Evolutionary conservation across 2,113 vertebrate species (phyloP), one percentile per base, ranked within the genome.

Genomic region (Uria lomvia): DNA sequence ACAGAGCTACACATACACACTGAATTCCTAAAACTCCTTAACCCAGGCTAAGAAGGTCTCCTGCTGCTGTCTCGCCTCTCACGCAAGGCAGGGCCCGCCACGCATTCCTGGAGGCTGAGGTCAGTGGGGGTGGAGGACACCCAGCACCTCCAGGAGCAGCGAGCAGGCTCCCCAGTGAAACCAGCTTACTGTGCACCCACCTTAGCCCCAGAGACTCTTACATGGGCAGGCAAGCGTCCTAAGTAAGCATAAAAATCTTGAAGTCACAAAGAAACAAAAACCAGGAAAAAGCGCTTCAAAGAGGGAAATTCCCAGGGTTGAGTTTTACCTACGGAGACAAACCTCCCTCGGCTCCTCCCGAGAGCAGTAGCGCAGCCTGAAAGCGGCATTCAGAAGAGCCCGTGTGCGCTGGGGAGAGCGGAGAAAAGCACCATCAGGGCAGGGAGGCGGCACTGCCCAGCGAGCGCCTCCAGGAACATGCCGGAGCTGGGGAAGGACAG

Each of bases 381-480:
- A 49, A 24, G 6, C 3, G 5, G 50, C 16, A 36, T 5, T 32
- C 29, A 3, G 16, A 9, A 36, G 20, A 86, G 15, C 14, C 6
- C 0, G 0, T 0, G 12, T 32, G 45, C 11, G 2, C 22, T 1
- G 43, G 56, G 49, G 13, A 36, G 43, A 55, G 36, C 29, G 18
- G 18, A 30, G 49, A 19, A 0, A 6, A 32, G 50, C 34, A 4
- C 13, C 21, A 8, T 5, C 47, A n/a, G 0, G 0, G 38, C 42
- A 16, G 7, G 0, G 32, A 8, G 49, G 23, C 1, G 1, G 38
- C 60, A 11, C 50, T 20, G 63, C 8, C 42, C 38, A 4, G 7
- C 5, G 1, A 13, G 5, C 1, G 0, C n/a, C 62, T 13, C 16
- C 5, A 13, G 68, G 11, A 53, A 27, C 27, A 30, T 65, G 2